Conservation (phyloP, 2,797 vertebrate species). For the Neopelma chrysocephalum region DNA sequence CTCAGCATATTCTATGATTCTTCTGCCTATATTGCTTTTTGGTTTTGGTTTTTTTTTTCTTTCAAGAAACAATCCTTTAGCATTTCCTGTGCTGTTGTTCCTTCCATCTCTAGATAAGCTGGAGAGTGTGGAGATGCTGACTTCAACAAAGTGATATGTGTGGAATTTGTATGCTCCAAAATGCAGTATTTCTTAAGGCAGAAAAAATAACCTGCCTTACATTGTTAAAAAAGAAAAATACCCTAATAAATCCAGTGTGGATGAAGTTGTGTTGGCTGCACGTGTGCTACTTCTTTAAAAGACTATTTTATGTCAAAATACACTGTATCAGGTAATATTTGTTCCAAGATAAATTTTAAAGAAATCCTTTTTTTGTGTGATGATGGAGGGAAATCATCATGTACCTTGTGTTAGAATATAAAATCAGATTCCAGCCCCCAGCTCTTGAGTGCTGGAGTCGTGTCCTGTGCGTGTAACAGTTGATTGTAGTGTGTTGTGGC, state of each 20-base stretch:
- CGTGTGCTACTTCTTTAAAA: background rate
- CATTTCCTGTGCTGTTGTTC: background rate
- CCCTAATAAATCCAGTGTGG: background rate
- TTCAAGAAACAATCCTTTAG: background rate
- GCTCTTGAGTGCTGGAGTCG: background rate
- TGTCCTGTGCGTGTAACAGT: background rate
- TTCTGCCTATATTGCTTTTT: background rate
- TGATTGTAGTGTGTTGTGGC: background rate
- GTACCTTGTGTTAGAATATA: background rate
- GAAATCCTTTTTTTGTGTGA: background rate
- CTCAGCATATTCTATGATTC: background rate
- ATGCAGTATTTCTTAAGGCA: background rate
- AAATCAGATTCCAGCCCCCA: background rate
- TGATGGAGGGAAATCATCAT: background rate
- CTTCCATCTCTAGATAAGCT: background rate
- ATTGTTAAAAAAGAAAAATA: background rate
- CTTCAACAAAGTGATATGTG: accelerated
- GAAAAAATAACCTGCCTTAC: background rate
- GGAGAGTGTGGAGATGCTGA: background rate
- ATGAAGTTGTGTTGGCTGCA: background rate
- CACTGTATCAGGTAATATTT: background rate
- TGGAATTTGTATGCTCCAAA: background rate
- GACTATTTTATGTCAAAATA: background rate
- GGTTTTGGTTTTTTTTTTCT: background rate
- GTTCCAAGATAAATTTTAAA: background rate